A percentile compares a stretch with the other conserved stretches of the same genome.
Conservation (phyloP, 1,140 invertebrate species). For the Globodera ellingtonae region DNA sequence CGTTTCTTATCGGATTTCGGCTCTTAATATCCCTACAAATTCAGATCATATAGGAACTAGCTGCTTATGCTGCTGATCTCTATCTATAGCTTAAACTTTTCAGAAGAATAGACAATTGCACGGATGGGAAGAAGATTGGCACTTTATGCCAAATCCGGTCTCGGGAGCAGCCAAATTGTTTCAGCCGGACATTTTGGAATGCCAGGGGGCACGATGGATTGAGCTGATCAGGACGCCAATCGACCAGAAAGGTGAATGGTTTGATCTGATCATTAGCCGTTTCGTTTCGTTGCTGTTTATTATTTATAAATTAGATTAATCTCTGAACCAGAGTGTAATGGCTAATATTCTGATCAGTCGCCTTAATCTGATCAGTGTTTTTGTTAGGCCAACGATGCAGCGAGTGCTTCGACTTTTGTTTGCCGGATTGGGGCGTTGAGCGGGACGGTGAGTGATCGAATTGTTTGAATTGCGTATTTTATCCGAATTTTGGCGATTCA, state of each 20-base stretch:
- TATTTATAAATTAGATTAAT: too few relatives aligned
- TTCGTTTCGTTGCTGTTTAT: too few relatives aligned
- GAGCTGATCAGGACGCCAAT: constrained; percentile 37
- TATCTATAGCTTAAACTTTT: constrained; percentile 21
- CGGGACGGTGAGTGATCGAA: constrained; percentile 30
- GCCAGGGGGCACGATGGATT: constrained; percentile 59
- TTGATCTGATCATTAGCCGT: too few relatives aligned
- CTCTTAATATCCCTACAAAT: too few relatives aligned
- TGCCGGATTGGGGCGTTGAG: constrained; percentile 61
- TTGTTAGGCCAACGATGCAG: constrained; percentile 48
- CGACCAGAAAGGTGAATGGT: constrained; percentile 43
- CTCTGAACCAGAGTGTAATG: not conserved
- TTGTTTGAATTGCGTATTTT: not conserved
- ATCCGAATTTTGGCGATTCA: not conserved
- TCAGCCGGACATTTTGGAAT: constrained; percentile 55
- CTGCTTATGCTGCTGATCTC: not conserved
- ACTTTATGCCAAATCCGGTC: constrained; percentile 49
- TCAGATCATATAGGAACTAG: not conserved
- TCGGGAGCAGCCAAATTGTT: constrained; percentile 36
- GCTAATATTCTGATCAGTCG: not conserved
- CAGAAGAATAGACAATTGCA: constrained; percentile 43
- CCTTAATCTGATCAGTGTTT: not conserved
- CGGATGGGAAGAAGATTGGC: constrained; percentile 63
- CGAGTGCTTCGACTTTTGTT: constrained; percentile 63
- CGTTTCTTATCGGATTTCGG: too few relatives aligned